Base-by-base conservation (phyloP, 2,888 invertebrate species). In the Ormyrus thymus region DNA sequence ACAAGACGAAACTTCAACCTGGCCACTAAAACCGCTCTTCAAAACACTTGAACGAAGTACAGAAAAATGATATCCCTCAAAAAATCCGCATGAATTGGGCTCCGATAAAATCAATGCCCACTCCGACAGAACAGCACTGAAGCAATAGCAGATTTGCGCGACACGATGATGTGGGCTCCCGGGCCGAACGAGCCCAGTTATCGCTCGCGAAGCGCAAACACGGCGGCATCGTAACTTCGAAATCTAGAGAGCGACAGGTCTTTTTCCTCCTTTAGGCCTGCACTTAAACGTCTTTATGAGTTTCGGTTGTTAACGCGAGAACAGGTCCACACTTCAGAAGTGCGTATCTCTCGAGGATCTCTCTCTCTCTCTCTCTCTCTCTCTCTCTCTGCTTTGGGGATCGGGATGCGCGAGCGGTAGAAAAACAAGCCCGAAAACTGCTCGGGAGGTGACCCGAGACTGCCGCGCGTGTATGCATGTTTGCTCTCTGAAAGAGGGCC, bases 271-370 rank as follows among this genome's bases (percentile, higher is more conserved):
- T 82, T 82, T 81, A 82, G 79, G 15, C 58, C 75, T 78, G 59
- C 86, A 87, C 86, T 88, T 87, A 87, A 89, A 89, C 85, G 88
- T 89, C 89, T 89, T 89, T 89, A 89, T 89, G 87, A 89, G 88
- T 88, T 88, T 88, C 84, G 88, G 87, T 88, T 89, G 88, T 89
- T 89, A 88, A 89, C 89, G 88, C 85, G 86, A 85, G 84, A 88
- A 85, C 86, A 87, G 87, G 86, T 84, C 83, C 75, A 81, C 83
- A 77, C 71, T 76, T 70, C 58, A 75, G 69, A 29, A 29, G 71
- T 61, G 76, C 76, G 73, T 84, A 85, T 86, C 85, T 85, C 15
- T 13, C 29, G 66, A 61, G 66, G 50, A 79, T 74, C 69, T 79
- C 43, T 65, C 45, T 68, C 43, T n/a, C 45, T 46, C 46, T 56